Evolutionary conservation across 2,888 invertebrate species (phyloP), one percentile per base, ranked within the genome.

Genomic region (Bugulina stolonifera): DNA sequence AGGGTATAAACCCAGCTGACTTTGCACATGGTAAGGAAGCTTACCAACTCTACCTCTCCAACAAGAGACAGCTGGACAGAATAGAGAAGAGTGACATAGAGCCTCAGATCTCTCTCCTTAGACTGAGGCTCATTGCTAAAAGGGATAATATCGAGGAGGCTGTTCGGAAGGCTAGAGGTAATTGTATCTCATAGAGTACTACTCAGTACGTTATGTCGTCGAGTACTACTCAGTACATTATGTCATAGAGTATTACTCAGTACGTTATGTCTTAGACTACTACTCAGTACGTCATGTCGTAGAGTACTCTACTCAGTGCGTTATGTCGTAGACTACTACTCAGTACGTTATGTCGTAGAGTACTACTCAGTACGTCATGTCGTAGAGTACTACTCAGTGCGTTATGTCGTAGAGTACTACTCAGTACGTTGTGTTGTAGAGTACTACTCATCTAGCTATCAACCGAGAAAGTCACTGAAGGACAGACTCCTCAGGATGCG

Each of bases 11-110:
- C 14, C 52, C 70, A 10, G 25, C 23, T 54, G 70, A 70, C 70
- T 70, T 54, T 32, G 29, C 43, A 10, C 43, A 43, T 23, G 70
- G 70, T 2, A 70, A 70, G 52, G 52, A 70, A 23, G 70, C 70
- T 18, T 70, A 54, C 70, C 52, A 70, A 23, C 70, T 27, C 5
- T 70, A 70, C 70, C 35, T 70, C 22, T 5, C n/a, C 52, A 54
- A 43, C 32, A 64, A 64, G 34, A 64, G 64, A n/a, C 25, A 64
- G 32, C 32, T 64, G 14, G 64, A 64, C 32, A 64, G 27, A 18
- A 27, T 70, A n/a, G 70, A 70, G 32, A 54, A 54, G 3, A 52
- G 43, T 2, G 52, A 25, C 2, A 25, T 52, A 54, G 52, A 70
- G 23, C 52, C 43, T 23, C n/a, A 70, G 43, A 43, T 70, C 23